Evolutionary conservation across 37 sponge, comb jelly and placozoan species (phyloP).

Genomic region (Geodia barretti): DNA sequence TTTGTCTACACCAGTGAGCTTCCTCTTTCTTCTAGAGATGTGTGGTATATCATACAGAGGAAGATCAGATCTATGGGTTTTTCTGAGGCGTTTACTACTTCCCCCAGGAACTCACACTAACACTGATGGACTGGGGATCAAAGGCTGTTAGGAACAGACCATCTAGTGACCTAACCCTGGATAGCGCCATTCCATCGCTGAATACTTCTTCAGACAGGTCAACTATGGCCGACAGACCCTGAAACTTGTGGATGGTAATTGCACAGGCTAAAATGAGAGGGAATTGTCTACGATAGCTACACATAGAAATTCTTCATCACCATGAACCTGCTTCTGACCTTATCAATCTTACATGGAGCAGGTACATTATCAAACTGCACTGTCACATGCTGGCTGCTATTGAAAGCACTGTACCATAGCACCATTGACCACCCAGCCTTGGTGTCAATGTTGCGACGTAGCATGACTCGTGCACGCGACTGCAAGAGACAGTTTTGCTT

Average conservation of each 20-base stretch:
- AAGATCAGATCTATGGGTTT: too few species aligned
- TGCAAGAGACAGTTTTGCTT: conserved; percentile 33
- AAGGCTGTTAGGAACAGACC: too few species aligned
- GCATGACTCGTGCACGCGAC: conserved; percentile 74
- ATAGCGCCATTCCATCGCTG: conserved; percentile 53
- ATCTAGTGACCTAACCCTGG: conserved; percentile 47
- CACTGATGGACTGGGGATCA: too few species aligned
- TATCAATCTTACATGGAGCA: conserved; percentile 21
- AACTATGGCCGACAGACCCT: conserved; percentile 57
- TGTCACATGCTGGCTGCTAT: conserved; percentile 6
- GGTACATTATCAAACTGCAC: conserved; percentile 60
- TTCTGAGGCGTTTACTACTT: too few species aligned
- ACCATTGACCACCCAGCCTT: too few species aligned
- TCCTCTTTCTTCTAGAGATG: too few species aligned
- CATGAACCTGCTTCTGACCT: conserved; percentile 40
- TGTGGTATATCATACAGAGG: too few species aligned
- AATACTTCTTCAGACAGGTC: conserved; percentile 59
- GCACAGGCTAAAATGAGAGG: conserved; percentile 54
- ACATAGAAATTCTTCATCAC: conserved; percentile 45
- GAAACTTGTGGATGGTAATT: conserved; percentile 55
- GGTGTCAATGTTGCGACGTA: conserved; percentile 58
- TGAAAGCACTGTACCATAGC: conserved; percentile 44
- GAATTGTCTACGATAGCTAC: conserved; percentile 49
- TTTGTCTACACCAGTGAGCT: too few species aligned
- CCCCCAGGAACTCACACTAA: too few species aligned